Evolutionary conservation across 2,888 invertebrate species (phyloP).

Genomic region (Leptothorax acervorum): DNA sequence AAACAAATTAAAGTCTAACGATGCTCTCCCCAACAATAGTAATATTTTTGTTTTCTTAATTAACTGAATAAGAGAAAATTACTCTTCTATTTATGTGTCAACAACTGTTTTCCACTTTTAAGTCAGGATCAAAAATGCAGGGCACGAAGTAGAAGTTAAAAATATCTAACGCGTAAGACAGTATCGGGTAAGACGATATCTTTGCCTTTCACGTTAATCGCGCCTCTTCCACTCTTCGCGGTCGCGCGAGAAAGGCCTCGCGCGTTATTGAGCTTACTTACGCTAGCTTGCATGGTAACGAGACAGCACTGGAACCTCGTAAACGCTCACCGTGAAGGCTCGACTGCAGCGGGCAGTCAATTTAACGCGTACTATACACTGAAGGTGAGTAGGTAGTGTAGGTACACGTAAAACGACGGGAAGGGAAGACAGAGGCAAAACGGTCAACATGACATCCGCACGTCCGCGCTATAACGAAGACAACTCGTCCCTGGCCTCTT

Average conservation of each 20-base stretch:
- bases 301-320: conserved; percentile 43
- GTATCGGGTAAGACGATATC: conserved; percentile 6
- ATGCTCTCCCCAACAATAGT: no score
- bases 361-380: conserved; percentile 29
- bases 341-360: conserved; percentile 27
- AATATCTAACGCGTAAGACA: background rate
- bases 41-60: background rate
- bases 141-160: background rate
- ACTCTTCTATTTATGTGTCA: background rate
- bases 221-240: background rate
- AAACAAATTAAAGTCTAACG: no score
- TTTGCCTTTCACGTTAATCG: background rate
- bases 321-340: conserved; percentile 45
- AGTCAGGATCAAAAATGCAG: background rate
- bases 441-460: conserved; percentile 14
- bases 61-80: background rate
- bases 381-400: conserved; percentile 3
- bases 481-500: conserved; percentile 32
- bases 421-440: conserved; percentile 15
- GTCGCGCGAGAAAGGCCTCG: conserved; percentile 9
- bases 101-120: background rate
- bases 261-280: conserved; percentile 9
- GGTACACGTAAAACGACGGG: conserved; percentile 20
- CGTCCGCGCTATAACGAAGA: conserved; percentile 3
- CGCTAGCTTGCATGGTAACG: conserved; percentile 21